phyloP scores from a whole-genome alignment of 2,797 vertebrate genomes.

The Hippoglossus hippoglossus region DNA sequence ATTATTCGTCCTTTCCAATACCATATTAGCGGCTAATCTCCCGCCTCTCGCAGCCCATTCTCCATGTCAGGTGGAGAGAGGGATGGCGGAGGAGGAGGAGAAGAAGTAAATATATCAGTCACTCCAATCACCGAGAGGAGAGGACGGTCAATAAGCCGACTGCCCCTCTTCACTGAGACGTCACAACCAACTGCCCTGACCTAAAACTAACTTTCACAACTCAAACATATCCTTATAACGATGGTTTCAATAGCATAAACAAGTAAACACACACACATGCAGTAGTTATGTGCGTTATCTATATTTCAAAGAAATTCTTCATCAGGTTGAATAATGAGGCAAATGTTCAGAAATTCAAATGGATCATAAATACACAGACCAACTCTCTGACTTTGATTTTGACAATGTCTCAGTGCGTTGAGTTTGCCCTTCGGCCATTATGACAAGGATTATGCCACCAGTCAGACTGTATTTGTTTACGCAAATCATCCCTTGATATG shows the following conservation, averaged over 20 bases:
- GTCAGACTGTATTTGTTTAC: conserved; percentile 71
- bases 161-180: not conserved
- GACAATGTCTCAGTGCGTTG: conserved; percentile 65
- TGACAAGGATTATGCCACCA: conserved; percentile 63
- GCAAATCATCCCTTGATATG: conserved; percentile 61
- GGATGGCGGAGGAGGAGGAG: conserved; percentile 41
- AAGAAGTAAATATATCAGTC: conserved; percentile 67
- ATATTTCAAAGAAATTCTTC: conserved; percentile 29
- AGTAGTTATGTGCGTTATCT: conserved; percentile 16
- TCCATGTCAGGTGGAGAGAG: conserved; percentile 52
- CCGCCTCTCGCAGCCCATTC: conserved; percentile 52
- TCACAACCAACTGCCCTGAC: too few relatives aligned
- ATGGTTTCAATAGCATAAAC: not conserved
- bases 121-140: conserved; percentile 29
- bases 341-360: conserved; percentile 52
- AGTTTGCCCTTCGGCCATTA: conserved; percentile 62
- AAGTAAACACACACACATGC: conserved; percentile 3
- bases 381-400: conserved; percentile 48
- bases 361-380: conserved; percentile 52
- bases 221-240: not conserved
- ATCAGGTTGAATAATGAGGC: conserved; percentile 39
- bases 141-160: conserved; percentile 34
- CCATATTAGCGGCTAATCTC: conserved; percentile 70
- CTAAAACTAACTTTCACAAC: too few relatives aligned
- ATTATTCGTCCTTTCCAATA: conserved; percentile 67